Evolutionary conservation across 2,797 vertebrate genomes (phyloP).

Genomic region (Margarornis squamiger): DNA sequence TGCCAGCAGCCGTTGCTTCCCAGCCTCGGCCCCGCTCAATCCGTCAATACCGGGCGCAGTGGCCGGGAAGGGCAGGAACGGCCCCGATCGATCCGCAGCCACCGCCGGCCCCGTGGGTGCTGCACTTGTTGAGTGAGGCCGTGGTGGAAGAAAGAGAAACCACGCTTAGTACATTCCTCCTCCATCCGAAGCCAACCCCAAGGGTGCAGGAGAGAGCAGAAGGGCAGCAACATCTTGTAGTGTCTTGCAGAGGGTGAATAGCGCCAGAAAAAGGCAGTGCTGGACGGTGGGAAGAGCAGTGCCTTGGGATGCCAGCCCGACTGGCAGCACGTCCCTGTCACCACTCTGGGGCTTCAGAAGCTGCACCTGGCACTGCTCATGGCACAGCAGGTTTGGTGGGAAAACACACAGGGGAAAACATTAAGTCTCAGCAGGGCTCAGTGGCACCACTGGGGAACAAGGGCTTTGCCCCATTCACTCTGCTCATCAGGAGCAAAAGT

Average conservation of each 20-base stretch:
- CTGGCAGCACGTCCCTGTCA: not conserved
- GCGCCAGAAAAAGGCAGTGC: fast-evolving
- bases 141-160: not conserved
- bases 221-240: not conserved
- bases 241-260: not conserved
- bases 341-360: not conserved
- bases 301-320: fast-evolving
- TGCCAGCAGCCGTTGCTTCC: conserved; percentile 68
- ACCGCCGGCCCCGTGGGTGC: not conserved
- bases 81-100: conserved; percentile 71
- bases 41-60: conserved; percentile 73
- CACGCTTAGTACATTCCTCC: fast-evolving
- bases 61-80: conserved; percentile 43
- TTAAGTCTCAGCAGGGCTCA: not conserved
- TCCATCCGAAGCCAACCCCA: not conserved
- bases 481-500: fast-evolving
- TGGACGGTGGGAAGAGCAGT: fast-evolving
- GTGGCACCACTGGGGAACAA: not conserved
- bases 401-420: fast-evolving
- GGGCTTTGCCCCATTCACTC: not conserved
- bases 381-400: fast-evolving
- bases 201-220: fast-evolving
- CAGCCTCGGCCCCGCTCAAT: conserved; percentile 65
- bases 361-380: fast-evolving
- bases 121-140: conserved; percentile 54